Evolutionary conservation across 2,797 vertebrate species (phyloP), one percentile per base, ranked within the genome.

Genomic region (Clarias laeviceps): DNA sequence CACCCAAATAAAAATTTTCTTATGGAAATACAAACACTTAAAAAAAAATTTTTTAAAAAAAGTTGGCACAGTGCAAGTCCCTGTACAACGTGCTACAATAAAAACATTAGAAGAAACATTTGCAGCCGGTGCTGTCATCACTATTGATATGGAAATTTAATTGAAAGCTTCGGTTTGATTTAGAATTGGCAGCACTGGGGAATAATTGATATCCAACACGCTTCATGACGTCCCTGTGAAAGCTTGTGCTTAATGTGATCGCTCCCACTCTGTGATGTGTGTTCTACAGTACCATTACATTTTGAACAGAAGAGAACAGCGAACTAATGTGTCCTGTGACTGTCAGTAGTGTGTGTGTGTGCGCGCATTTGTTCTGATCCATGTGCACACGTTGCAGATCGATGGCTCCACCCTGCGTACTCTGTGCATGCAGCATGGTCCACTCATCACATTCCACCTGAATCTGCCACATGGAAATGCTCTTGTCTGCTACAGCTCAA

Each of bases 341-440:
- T 20, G 8, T 72, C 20, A 45, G 9, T 40, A 24, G 5, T 59
- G 65, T 45, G 34, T 57, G 65, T 59, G 80, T 57, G 15, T 59
- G 32, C 27, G 54, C n/a, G 9, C 50, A 8, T 76, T 34, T 72
- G 61, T 66, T 76, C 17, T 76, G 73, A 61, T 1, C 6, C 9
- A 4, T 45, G 32, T 37, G 3, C 29, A 14, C 77, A 74, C 83
- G 22, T 5, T 88, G 2, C 84, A 97, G 96, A 97, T 97, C 0
- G 96, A 97, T 18, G 96, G 96, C 94, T 97, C 96, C 72, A 97
- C 96, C 90, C 94, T 97, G 95, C 95, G 96, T 56, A 97, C 96
- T n/a, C 93, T 97, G 94, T 97, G 96, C 94, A 97, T 97, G 96
- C 96, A 97, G 94, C 96, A 97, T 56, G 96, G 96, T 83, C 96